Evolutionary conservation across 1,140 invertebrate genomes (phyloP).

Genomic region (Neocloeon triangulifer): DNA sequence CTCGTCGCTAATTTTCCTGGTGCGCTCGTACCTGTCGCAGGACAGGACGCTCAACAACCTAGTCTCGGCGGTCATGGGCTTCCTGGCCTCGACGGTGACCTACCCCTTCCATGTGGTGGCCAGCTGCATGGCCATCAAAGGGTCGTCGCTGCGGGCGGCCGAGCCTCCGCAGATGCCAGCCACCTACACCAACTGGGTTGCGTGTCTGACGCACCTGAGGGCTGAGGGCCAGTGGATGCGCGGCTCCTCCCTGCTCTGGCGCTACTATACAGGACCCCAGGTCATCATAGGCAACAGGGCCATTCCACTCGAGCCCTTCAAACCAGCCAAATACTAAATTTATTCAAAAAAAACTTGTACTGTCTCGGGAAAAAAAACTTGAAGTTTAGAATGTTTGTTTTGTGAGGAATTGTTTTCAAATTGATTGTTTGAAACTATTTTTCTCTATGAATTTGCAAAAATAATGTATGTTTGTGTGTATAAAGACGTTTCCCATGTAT

Average conservation of each 20-base stretch:
- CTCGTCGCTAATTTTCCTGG: conserved; percentile 43
- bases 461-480: too few species aligned
- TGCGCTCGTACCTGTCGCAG: conserved; percentile 57
- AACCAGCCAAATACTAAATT: neutral
- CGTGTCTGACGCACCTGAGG: conserved; percentile 56
- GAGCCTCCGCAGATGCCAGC: conserved; percentile 61
- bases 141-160: too few species aligned
- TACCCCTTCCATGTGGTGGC: conserved; percentile 75
- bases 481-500: too few species aligned
- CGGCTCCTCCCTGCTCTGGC: conserved; percentile 58
- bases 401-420: too few species aligned
- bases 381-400: too few species aligned
- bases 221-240: conserved; percentile 51
- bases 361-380: too few species aligned
- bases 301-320: neutral
- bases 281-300: conserved; percentile 9
- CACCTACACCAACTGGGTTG: conserved; percentile 49
- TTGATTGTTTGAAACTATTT: too few species aligned
- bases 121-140: conserved; percentile 64
- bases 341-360: too few species aligned
- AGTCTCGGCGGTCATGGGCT: conserved; percentile 27
- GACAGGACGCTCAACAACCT: conserved; percentile 46
- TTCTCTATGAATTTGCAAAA: too few species aligned
- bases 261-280: conserved; percentile 47
- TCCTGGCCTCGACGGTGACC: conserved; percentile 48